A percentile compares a stretch with the other conserved stretches of the same genome.
Conservation (phyloP, 2,113 vertebrate species). For the Pogonocichla stellata region DNA sequence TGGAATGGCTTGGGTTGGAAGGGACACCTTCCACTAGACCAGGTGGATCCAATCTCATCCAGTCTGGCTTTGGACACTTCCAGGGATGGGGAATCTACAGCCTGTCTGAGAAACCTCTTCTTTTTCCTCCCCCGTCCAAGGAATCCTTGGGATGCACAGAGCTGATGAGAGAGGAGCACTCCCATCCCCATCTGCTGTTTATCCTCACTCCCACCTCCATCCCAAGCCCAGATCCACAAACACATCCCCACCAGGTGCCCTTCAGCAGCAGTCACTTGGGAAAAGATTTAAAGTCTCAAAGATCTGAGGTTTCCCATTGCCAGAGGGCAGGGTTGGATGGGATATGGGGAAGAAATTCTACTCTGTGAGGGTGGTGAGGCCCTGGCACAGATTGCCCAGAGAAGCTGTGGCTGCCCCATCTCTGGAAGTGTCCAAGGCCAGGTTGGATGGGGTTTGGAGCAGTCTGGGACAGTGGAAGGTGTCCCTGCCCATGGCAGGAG, state of each 20-base stretch:
- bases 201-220: background rate
- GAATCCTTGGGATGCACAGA: background rate
- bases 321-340: background rate
- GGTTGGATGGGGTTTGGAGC: fast-evolving
- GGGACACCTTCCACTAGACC: fast-evolving
- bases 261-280: fast-evolving
- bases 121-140: background rate
- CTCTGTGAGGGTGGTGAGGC: fast-evolving
- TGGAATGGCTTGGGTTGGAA: background rate
- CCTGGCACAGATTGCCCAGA: background rate
- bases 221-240: background rate
- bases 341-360: background rate
- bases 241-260: fast-evolving
- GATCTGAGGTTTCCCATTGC: background rate
- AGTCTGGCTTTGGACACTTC: background rate
- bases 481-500: background rate
- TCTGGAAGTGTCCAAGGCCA: background rate
- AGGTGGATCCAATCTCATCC: background rate
- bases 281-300: background rate
- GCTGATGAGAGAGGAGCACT: fast-evolving
- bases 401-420: background rate
- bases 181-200: background rate
- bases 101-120: background rate
- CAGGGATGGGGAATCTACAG: background rate
- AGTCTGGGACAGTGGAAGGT: background rate